Percentiles rank a stretch among this genome's conserved stretches.
Evolutionary conservation across 2,888 invertebrate genomes (phyloP).

Genomic region (Ophion slaviceki): DNA sequence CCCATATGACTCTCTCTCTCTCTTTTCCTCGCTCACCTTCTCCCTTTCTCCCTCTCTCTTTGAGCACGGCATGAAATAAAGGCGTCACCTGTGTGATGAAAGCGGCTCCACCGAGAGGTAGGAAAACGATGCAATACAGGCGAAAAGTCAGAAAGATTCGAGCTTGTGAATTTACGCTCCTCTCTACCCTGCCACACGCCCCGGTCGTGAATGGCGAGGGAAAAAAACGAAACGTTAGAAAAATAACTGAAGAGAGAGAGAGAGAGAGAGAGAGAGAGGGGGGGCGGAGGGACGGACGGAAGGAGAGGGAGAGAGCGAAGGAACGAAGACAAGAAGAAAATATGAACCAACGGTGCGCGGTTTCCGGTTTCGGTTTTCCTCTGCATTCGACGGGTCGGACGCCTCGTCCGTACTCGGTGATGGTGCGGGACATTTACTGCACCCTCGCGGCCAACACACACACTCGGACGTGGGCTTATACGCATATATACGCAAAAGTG

Average conservation of each 20-base stretch:
- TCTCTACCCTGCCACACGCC: background rate
- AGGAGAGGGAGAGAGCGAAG: constrained; percentile 10
- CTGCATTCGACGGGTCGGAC: constrained; percentile 33
- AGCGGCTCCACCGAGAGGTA: constrained; percentile 21
- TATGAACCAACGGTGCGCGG: constrained; percentile 52
- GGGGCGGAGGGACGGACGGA: constrained; percentile 1
- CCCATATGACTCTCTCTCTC: background rate
- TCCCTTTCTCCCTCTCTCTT: constrained; percentile 1
- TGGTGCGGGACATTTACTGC: constrained; percentile 1
- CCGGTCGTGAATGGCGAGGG: constrained; percentile 25
- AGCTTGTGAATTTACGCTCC: constrained; percentile 47
- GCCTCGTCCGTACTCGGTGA: constrained; percentile 14
- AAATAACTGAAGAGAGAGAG: constrained; percentile 13
- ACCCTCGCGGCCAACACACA: too few species aligned
- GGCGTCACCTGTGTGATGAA: constrained; percentile 47
- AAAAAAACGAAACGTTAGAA: constrained; percentile 25
- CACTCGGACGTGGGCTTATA: too few species aligned
- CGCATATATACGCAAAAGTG: too few species aligned
- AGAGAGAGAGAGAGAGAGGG: background rate
- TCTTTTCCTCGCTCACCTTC: background rate
- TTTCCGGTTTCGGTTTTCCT: constrained; percentile 40
- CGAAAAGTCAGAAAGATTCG: constrained; percentile 56
- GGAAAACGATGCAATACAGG: constrained; percentile 31
- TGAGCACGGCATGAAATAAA: constrained; percentile 40
- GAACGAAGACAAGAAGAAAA: constrained; percentile 60